Evolutionary conservation across 2,888 invertebrate genomes (phyloP).

Genomic region (Mystacides longicornis): DNA sequence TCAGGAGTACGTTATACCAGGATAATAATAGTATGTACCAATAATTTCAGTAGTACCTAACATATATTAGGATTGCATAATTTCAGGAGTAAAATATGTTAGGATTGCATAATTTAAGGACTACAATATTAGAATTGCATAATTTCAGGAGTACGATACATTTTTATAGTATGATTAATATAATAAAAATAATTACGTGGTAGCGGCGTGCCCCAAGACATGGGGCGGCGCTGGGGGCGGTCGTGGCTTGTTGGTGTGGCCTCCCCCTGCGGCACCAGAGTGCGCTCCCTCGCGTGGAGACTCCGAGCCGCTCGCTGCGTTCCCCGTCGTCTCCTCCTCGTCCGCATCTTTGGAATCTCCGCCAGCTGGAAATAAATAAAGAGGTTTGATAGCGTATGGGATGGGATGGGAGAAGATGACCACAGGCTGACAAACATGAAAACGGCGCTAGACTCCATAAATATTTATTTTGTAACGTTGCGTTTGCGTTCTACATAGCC

Average conservation of each 20-base stretch:
- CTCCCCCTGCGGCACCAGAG: conserved; percentile 29
- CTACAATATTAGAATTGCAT: neutral
- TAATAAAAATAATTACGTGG: conserved; percentile 12
- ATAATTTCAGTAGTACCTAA: too few species aligned
- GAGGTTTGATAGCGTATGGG: too few species aligned
- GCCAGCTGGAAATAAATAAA: conserved; percentile 34
- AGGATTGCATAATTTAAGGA: neutral
- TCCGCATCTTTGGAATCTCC: conserved; percentile 41
- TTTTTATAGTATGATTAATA: neutral
- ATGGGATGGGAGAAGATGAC: too few species aligned
- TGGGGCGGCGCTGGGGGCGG: conserved; percentile 20
- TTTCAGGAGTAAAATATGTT: too few species aligned
- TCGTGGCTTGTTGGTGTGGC: conserved; percentile 15
- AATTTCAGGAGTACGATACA: neutral
- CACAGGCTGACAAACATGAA: too few species aligned
- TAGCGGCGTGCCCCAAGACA: conserved; percentile 19
- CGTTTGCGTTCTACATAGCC: too few species aligned
- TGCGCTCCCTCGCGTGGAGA: conserved; percentile 27
- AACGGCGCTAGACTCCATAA: too few species aligned
- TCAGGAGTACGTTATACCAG: too few species aligned
- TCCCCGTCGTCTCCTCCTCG: conserved; percentile 39
- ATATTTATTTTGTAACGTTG: too few species aligned
- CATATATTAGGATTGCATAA: too few species aligned
- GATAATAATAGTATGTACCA: too few species aligned
- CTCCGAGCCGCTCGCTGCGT: conserved; percentile 31